A percentile compares a stretch with the other conserved stretches of the same genome.
phyloP scores from a whole-genome alignment of 2,113 vertebrate species.

The Ascaphus truei region DNA sequence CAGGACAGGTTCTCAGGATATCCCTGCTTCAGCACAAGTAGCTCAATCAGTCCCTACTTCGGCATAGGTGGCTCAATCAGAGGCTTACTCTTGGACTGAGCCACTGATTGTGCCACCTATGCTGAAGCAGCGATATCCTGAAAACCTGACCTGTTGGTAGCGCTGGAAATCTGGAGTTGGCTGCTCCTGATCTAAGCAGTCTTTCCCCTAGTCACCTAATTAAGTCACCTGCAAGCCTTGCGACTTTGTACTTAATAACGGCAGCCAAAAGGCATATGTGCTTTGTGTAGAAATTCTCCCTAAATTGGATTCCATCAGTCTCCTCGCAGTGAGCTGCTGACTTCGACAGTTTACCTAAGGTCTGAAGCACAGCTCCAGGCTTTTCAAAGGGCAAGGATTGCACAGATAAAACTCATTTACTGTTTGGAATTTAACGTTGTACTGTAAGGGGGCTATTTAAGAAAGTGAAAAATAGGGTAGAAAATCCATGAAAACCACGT shows the following conservation, averaged over 20 bases:
- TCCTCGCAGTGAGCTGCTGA: constrained; percentile 38
- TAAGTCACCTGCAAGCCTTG: constrained; percentile 62
- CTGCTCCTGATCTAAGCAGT: constrained; percentile 52
- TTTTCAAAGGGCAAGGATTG: constrained; percentile 8
- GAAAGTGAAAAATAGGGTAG: no score
- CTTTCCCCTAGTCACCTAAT: constrained; percentile 74
- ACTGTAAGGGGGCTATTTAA: no score
- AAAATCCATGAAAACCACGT: no score
- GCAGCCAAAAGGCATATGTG: constrained; percentile 35
- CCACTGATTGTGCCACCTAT: no score
- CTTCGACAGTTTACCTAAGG: constrained; percentile 40
- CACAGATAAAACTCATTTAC: not conserved
- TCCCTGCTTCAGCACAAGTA: no score
- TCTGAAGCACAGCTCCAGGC: constrained; percentile 27
- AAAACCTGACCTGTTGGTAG: no score
- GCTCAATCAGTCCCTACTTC: no score
- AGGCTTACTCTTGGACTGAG: no score
- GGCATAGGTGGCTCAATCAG: no score
- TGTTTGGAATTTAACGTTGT: constrained; percentile 3
- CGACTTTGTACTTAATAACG: constrained; percentile 52
- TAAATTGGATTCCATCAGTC: constrained; percentile 41
- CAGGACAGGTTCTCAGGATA: no score
- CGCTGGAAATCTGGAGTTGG: no score
- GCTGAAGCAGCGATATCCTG: no score
- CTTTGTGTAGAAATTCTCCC: constrained; percentile 44